phyloP scores from a whole-genome alignment of 2,113 vertebrate genomes.

The Silurus glanis region DNA sequence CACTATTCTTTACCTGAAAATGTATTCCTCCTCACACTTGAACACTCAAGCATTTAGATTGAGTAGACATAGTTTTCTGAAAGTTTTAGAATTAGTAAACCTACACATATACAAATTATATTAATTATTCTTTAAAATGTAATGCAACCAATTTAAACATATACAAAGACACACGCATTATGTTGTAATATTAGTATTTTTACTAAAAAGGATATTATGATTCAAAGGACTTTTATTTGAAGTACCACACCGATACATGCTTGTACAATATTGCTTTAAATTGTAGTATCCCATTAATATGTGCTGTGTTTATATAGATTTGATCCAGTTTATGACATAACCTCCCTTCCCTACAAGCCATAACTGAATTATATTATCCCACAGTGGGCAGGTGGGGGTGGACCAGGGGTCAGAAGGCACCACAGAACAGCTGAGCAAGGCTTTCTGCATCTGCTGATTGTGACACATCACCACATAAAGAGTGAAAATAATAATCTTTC shows the following conservation, averaged over 20 bases:
- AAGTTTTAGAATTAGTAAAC: slow-evolving; percentile 18
- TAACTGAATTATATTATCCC: slow-evolving; percentile 62
- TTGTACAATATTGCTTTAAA: too few species aligned
- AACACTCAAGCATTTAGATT: slow-evolving; percentile 55
- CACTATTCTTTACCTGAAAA: slow-evolving; percentile 51
- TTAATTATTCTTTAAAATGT: slow-evolving; percentile 8
- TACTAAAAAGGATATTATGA: background rate
- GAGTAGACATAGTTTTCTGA: background rate
- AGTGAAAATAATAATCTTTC: slow-evolving; percentile 6
- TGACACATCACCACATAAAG: slow-evolving; percentile 23
- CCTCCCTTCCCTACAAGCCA: slow-evolving; percentile 44
- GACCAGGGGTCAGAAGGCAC: slow-evolving; percentile 36
- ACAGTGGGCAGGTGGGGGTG: slow-evolving; percentile 35
- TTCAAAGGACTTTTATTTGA: background rate
- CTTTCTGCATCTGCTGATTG: slow-evolving; percentile 53
- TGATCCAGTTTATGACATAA: slow-evolving; percentile 51
- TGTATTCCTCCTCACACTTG: slow-evolving; percentile 45
- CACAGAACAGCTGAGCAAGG: slow-evolving; percentile 56
- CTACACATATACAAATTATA: background rate
- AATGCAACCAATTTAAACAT: background rate
- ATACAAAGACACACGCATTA: background rate
- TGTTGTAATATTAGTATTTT: background rate
- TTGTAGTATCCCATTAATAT: slow-evolving; percentile 28
- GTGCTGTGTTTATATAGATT: slow-evolving; percentile 47
- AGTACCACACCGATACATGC: too few species aligned